These are phyloP conservation scores for Puntigrus tetrazona DNA, from an alignment of 2,113 vertebrate genomes.

Conservation along the genomic window DNA sequence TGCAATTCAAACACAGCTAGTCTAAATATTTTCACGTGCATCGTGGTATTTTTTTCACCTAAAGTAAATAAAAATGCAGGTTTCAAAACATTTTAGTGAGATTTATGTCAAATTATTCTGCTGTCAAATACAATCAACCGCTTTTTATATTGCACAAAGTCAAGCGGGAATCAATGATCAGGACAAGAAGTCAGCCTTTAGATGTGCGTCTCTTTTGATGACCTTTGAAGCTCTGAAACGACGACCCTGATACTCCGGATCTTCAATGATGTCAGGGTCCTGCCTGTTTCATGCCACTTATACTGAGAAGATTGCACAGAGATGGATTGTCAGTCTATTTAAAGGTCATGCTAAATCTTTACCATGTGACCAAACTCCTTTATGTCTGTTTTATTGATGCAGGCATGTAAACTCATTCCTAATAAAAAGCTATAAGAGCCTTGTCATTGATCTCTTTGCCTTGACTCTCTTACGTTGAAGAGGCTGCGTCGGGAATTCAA, in stretches of 20 bases:
- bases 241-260: not conserved
- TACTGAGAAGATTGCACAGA: not conserved
- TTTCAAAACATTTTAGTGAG: too few species aligned
- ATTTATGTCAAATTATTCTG: too few species aligned
- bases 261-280: not conserved
- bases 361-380: not conserved
- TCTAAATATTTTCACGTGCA: too few species aligned
- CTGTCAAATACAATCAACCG: too few species aligned
- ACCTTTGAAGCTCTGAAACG: not conserved
- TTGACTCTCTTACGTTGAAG: not conserved
- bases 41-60: too few species aligned
- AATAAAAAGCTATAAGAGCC: not conserved
- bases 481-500: not conserved
- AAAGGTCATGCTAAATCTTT: not conserved
- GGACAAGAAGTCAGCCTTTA: not conserved
- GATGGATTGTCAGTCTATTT: not conserved
- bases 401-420: not conserved
- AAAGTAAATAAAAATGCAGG: too few species aligned
- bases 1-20: too few species aligned
- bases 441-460: conserved; percentile 7
- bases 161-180: too few species aligned
- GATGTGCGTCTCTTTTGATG: not conserved
- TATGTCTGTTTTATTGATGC: not conserved
- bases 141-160: too few species aligned
- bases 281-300: not conserved